Conservation (phyloP, 1,140 invertebrate species). For the Brachionus rotundiformis region DNA sequence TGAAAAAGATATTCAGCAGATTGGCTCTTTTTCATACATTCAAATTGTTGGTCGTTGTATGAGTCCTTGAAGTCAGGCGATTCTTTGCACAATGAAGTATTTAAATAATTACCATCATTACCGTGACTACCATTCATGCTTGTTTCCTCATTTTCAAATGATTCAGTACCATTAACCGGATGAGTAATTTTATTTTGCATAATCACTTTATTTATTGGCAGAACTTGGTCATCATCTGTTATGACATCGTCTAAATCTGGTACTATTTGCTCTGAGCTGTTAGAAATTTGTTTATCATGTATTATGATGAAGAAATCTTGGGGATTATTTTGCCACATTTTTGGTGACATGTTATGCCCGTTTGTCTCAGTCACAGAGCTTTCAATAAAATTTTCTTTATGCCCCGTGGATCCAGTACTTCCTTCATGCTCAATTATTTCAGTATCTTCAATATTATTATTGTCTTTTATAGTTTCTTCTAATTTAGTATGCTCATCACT, state of each 20-base stretch:
- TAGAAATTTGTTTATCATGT: neutral
- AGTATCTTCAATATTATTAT: neutral
- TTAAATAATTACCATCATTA: too few species aligned
- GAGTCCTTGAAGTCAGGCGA: too few species aligned
- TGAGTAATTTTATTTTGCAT: neutral
- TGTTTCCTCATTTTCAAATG: neutral
- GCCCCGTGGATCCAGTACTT: neutral
- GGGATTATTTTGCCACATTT: too few species aligned
- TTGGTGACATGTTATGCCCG: neutral
- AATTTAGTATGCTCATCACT: neutral
- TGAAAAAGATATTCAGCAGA: too few species aligned
- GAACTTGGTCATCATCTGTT: neutral
- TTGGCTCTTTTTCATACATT: too few species aligned
- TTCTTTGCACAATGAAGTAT: too few species aligned
- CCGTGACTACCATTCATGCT: neutral
- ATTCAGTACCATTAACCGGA: too few species aligned
- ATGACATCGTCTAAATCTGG: neutral
- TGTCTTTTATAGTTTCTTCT: neutral
- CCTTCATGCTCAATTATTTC: neutral
- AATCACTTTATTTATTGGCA: neutral
- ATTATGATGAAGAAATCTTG: too few species aligned
- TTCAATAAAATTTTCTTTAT: neutral
- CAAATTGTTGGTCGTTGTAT: too few species aligned
- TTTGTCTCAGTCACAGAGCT: neutral
- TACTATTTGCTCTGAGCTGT: neutral